Evolutionary conservation across 1,140 invertebrate genomes (phyloP), one percentile per base, ranked within the genome.

Genomic region (Drosophila tani): DNA sequence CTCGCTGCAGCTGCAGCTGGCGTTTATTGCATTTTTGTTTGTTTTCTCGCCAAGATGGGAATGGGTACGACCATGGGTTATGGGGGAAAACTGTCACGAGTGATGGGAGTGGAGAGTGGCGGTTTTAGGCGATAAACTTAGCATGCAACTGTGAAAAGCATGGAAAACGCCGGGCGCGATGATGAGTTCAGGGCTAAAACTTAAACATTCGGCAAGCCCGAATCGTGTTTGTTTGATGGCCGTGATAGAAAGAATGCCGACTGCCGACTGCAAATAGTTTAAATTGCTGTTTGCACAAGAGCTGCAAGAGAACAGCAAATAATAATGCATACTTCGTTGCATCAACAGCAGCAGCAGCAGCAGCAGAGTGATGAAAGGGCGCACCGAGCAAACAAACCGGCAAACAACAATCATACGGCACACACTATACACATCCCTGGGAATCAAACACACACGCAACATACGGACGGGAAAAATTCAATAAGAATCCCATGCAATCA

Each of bases 21-120:
- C 84, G 70, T 90, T 88, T 90, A 88, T 88, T 90, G 81, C 85
- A 88, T 87, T 84, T 84, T 77, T 80, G 81, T 75, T 75, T 73
- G 73, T 68, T 79, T 81, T 71, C 58, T 32, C 29, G 60, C 58
- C 60, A 41, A 53, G 75, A 79, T 63, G 75, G 86, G 68, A 66
- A 35, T 32, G 57, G 57, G 43, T 7, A 12, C 7, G 17, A 21
- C 12, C 15, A 15, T 9, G 17, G 35, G 27, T 14, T n/a, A 27
- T 55, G 29, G 19, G 43, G 38, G 35, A 57, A 55, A 55, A 53
- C 27, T 59, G 53, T 75, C 57, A 53, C 21, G 9, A 49, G 19
- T 43, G 27, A 27, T 19, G 27, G n/a, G 21, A 46, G 40, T 12
- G 27, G 27, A 15, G 27, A 56, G 59, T 46, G 40, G 43, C 55